Base-by-base conservation (phyloP, 2,113 vertebrate genomes). In the Macquaria australasica region DNA sequence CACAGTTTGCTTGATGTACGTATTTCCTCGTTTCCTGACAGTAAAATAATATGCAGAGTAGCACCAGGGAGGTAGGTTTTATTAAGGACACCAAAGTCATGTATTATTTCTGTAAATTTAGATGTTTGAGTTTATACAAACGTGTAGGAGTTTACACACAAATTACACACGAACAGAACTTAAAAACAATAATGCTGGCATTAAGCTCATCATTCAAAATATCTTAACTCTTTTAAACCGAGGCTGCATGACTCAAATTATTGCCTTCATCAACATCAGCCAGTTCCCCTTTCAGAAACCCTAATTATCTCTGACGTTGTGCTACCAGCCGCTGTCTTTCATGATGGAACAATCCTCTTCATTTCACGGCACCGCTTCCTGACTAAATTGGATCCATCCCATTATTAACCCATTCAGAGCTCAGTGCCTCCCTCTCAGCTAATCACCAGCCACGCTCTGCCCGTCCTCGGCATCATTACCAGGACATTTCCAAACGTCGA, bases 381-480 rank as follows among this genome's bases (percentile, higher is more conserved):
- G 8, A 16, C 43, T 60, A 16, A 74, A 77, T 50, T 76, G 28
- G 56, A 31, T 55, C 83, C 71, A 67, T 79, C 51, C 23, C 23
- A 74, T 25, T 48, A 66, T 2, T 0, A 9, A 43, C 7, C 56
- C 56, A n/a, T 51, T 79, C 41, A 25, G 15, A 68, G 48, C 62
- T 34, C n/a, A 25, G 34, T 10, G 50, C 7, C 50, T 15, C 2
- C 12, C 5, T 39, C 21, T 78, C 55, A 41, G 3, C 41, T 76
- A 55, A 76, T 72, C 48, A 72, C 59, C 71, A 25, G 34, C 45
- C 20, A 11, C 0, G 62, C 74, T 63, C n/a, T 21, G 11, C 15
- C 45, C 39, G 7, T 75, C 83, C 77, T 71, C 77, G 10, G 72
- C 87, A 25, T 71, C 63, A 25, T 74, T 81, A 81, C 48, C 73